A percentile compares a stretch with the other conserved stretches of the same genome.
Evolutionary conservation across 2,888 invertebrate species (phyloP).

Genomic region (Lomographa bimaculata): DNA sequence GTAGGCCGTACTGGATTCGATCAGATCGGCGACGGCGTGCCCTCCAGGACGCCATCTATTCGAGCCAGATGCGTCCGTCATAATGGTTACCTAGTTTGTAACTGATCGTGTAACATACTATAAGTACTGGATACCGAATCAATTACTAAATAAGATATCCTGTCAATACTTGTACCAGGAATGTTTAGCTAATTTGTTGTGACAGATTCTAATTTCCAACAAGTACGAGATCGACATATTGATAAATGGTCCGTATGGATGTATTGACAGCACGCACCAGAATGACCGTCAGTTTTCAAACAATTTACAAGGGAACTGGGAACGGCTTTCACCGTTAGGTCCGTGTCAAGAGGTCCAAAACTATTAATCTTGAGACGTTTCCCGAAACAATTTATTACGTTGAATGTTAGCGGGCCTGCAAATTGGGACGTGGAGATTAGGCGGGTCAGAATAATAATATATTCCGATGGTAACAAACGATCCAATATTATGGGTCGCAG

Average conservation of each 20-base stretch:
- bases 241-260: constrained; percentile 2
- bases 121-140: too few species aligned
- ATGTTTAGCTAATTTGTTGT: too few species aligned
- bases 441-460: constrained; percentile 54
- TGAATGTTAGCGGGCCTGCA: constrained; percentile 54
- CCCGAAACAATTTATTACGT: constrained; percentile 76
- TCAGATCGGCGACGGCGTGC: too few species aligned
- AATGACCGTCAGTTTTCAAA: constrained; percentile 41
- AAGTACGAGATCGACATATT: constrained; percentile 13
- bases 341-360: constrained; percentile 57
- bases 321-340: constrained; percentile 64
- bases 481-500: constrained; percentile 34
- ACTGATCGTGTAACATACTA: too few species aligned
- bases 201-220: too few species aligned
- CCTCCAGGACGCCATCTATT: too few species aligned
- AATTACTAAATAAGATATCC: too few species aligned
- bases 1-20: too few species aligned
- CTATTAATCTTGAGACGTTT: constrained; percentile 76
- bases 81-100: too few species aligned
- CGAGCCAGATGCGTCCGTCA: too few species aligned
- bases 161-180: too few species aligned
- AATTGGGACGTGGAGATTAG: constrained; percentile 66
- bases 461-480: constrained; percentile 55
- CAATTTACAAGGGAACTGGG: constrained; percentile 55
- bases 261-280: constrained; percentile 16